Conservation (phyloP, 2,113 vertebrate species). For the Saccopteryx bilineata region DNA sequence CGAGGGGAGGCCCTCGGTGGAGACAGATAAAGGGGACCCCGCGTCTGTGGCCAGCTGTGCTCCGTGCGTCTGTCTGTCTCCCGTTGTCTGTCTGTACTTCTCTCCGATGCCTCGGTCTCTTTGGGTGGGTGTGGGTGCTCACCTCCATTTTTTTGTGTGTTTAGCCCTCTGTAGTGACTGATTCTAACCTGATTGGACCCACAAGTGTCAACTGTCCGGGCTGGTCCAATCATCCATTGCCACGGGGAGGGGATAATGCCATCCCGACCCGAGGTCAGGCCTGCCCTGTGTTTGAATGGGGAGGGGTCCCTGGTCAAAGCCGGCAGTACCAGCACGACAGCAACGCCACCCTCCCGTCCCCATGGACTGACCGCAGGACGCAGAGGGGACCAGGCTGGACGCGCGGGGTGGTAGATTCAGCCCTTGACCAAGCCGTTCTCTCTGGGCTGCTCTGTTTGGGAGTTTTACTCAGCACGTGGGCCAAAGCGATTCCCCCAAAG, state of each 20-base stretch:
- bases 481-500: neutral
- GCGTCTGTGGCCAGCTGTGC: neutral
- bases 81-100: rapidly evolving
- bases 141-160: rapidly evolving
- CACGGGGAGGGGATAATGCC: rapidly evolving
- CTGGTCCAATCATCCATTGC: neutral
- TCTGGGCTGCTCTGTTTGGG: rapidly evolving
- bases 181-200: too few relatives aligned
- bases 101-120: too few relatives aligned
- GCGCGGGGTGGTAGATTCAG: rapidly evolving
- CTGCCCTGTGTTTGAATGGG: rapidly evolving
- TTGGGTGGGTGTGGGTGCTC: rapidly evolving
- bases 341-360: rapidly evolving
- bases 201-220: rapidly evolving
- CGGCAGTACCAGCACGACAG: rapidly evolving
- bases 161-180: rapidly evolving
- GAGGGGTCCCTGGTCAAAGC: rapidly evolving
- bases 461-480: neutral
- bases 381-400: neutral
- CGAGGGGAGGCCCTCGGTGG: rapidly evolving
- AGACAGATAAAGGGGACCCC: rapidly evolving
- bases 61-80: too few relatives aligned
- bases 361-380: rapidly evolving
- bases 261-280: rapidly evolving
- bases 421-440: rapidly evolving